phyloP scores from a whole-genome alignment of 2,113 vertebrate species.

The Oryzias celebensis region DNA sequence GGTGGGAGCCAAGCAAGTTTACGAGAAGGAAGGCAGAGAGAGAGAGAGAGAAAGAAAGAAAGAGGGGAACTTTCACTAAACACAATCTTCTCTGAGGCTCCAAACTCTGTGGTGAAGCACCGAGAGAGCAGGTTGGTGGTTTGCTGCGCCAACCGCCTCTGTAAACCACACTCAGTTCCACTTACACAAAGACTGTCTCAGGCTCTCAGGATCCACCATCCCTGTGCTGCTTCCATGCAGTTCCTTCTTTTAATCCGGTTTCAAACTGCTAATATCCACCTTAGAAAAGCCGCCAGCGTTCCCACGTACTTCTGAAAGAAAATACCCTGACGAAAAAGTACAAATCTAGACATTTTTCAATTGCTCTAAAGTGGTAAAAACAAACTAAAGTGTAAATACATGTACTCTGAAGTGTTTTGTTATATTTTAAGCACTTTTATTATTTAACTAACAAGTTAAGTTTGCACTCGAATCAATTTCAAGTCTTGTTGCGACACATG shows the following conservation, averaged over 20 bases:
- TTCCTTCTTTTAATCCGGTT: background rate
- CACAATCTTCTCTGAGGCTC: conserved; percentile 37
- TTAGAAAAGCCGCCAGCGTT: too few species aligned
- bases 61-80: conserved; percentile 22
- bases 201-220: background rate
- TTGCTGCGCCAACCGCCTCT: conserved; percentile 32
- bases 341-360: background rate
- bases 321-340: too few species aligned
- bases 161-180: conserved; percentile 33
- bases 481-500: background rate
- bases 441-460: too few species aligned
- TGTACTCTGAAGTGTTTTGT: background rate
- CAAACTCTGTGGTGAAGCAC: conserved; percentile 38
- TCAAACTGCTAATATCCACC: background rate
- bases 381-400: background rate
- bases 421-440: background rate
- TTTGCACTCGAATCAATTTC: background rate
- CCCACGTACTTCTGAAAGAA: too few species aligned
- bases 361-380: background rate
- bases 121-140: conserved; percentile 23
- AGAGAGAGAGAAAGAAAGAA: background rate
- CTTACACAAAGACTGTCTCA: conserved; percentile 12
- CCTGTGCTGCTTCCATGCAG: background rate
- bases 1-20: conserved; percentile 58
- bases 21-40: conserved; percentile 18